Evolutionary conservation across 2,797 vertebrate genomes (phyloP), one percentile per base, ranked within the genome.

Genomic region (Ctenopoma kingsleyae): DNA sequence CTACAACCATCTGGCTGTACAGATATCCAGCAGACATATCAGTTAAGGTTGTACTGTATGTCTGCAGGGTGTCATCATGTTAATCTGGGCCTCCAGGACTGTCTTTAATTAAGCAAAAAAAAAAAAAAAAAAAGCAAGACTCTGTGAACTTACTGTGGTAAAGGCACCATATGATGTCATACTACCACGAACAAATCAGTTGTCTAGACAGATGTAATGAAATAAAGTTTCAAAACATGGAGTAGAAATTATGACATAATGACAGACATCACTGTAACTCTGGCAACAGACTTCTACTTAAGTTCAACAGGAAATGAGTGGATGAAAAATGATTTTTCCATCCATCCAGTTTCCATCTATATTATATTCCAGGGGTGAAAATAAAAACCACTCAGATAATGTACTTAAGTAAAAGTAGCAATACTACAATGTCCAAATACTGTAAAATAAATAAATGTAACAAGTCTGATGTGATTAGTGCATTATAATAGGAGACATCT

Each of bases 41-140:
- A 78, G 61, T 80, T 71, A 71, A 69, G 63, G 57, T n/a, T n/a
- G n/a, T 52, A 51, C 16, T 48, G 27, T 16, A 7, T 30, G 65
- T 73, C 82, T 77, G 48, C 19, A 54, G 67, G 71, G 62, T 52
- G 48, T 35, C 53, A n/a, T 76, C 44, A 64, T 64, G 67, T 57
- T 64, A 60, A 71, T 60, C 20, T 30, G 65, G 27, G 52, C 51
- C 47, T 58, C 8, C 32, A 59, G 53, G 41, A 55, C 22, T 22
- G 23, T 16, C 25, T 32, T 72, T 72, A 81, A 81, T 78, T 65
- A 70, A 81, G 55, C 30, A 38, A 27, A 27, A 27, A 27, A 27
- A 27, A 4, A 27, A 27, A 27, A 27, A 4, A 9, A 19, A 52
- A 54, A 40, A 56, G 55, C 15, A 51, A 3, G 15, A 51, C 47